Evolutionary conservation across 2,113 vertebrate species (phyloP), one percentile per base, ranked within the genome.

Genomic region (Alethe castanea): DNA sequence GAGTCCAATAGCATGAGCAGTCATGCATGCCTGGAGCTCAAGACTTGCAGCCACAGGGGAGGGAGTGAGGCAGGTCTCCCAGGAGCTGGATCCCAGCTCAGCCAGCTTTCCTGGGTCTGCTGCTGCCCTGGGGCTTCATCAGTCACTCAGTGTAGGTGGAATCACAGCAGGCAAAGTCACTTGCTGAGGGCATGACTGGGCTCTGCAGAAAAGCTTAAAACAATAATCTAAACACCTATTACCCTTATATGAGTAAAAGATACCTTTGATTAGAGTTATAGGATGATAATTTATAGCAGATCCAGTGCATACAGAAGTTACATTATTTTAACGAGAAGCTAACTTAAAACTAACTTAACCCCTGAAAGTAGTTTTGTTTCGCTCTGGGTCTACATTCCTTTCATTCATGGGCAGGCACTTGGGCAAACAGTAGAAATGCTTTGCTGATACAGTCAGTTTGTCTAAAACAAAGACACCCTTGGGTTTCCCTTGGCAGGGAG

Each of bases 391-490:
- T 71, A 4, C 53, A n/a, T 91, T 76, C 64, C 40, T 86, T 86
- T 48, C 47, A 19, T 31, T 70, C 53, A 52, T 53, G 29, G 26
- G 14, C 62, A 52, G 47, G 14, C 38, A 38, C 12, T 80, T 94
- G n/a, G 3, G 24, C 44, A 54, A 72, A 77, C 3, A 5, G 12
- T 29, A 62, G 26, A 71, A 88, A 82, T 71, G 9, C 57, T 88
- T 76, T 38, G 54, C 53, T 65, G 72, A 42, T 71, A 19, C 12
- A 66, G 65, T 57, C 38, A 40, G 57, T 88, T 92, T 90, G 35
- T 72, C 54, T 83, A 60, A 88, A 91, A 72, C 66, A 91, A 88
- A 88, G 83, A 40, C 71, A 83, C 44, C 53, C 35, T 79, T 86
- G 71, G 35, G 53, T 95, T 94, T 88, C 40, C 45, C 80, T 83